Percentiles rank a stretch among this genome's conserved stretches.
Evolutionary conservation across 2,888 invertebrate genomes (phyloP).

Genomic region (Nysson spinosus): DNA sequence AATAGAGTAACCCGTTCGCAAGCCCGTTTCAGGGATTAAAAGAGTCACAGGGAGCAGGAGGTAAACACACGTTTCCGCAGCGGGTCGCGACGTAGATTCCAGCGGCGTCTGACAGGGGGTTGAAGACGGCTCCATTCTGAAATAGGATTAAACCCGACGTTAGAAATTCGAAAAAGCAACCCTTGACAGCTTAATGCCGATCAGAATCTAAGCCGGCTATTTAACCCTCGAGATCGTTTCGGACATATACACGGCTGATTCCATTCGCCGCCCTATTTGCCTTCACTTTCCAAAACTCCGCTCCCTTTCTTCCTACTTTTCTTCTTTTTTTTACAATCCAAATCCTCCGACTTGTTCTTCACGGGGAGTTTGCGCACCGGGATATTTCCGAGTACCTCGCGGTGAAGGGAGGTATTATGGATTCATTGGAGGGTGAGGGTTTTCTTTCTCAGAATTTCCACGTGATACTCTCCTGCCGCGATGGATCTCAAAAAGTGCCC

Average conservation of each 20-base stretch:
- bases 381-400: constrained; percentile 20
- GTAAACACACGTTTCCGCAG: constrained; percentile 66
- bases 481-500: constrained; percentile 10
- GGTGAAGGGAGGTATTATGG: constrained; percentile 18
- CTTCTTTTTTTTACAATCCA: constrained; percentile 4
- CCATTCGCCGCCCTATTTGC: constrained; percentile 29
- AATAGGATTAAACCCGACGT: constrained; percentile 71
- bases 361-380: constrained; percentile 27
- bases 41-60: constrained; percentile 64
- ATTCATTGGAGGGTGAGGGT: constrained; percentile 18
- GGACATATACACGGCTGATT: constrained; percentile 33
- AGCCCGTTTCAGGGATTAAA: constrained; percentile 49
- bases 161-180: constrained; percentile 68
- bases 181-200: constrained; percentile 75
- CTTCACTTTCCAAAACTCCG: constrained; percentile 26
- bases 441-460: constrained; percentile 26
- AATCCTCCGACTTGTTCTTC: constrained; percentile 36
- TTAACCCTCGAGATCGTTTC: constrained; percentile 55
- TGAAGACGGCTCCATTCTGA: constrained; percentile 65
- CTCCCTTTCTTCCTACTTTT: constrained; percentile 14
- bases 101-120: constrained; percentile 61
- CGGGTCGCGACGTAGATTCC: constrained; percentile 39
- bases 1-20: constrained; percentile 41
- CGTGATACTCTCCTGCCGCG: constrained; percentile 19
- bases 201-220: constrained; percentile 71